Percentiles rank a stretch among this genome's conserved stretches.
phyloP scores from a whole-genome alignment of 2,888 invertebrate species.

The Cantharis rufa region DNA sequence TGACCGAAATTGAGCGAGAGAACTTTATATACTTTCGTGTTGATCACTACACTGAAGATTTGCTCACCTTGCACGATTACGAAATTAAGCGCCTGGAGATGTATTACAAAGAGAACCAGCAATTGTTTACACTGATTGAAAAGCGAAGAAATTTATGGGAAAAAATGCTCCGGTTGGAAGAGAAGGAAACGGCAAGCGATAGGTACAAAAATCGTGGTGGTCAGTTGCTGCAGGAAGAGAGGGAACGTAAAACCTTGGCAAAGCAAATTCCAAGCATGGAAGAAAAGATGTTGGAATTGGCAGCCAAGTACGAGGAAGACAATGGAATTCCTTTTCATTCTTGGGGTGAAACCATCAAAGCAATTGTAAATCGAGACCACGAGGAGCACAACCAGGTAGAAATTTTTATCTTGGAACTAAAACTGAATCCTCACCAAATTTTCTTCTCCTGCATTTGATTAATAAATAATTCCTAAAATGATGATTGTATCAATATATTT shows the following conservation, averaged over 20 bases:
- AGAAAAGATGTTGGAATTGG: constrained; percentile 63
- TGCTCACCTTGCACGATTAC: constrained; percentile 76
- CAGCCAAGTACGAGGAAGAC: constrained; percentile 60
- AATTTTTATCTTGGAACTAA: background rate
- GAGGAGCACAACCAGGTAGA: constrained; percentile 61
- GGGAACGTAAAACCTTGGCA: constrained; percentile 77
- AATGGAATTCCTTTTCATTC: constrained; percentile 64
- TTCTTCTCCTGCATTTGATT: too few relatives aligned
- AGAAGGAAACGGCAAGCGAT: constrained; percentile 76
- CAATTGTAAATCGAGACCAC: constrained; percentile 66
- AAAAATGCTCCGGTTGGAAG: constrained; percentile 76
- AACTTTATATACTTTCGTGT: constrained; percentile 68
- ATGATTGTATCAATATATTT: too few relatives aligned
- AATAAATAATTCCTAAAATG: too few relatives aligned
- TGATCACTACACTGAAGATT: constrained; percentile 77
- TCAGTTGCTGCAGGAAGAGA: constrained; percentile 82
- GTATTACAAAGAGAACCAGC: constrained; percentile 69
- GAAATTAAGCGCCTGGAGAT: constrained; percentile 72
- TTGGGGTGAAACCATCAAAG: constrained; percentile 66
- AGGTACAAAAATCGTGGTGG: constrained; percentile 88
- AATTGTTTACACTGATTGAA: constrained; percentile 67
- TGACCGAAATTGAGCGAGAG: constrained; percentile 63
- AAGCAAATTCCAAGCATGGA: constrained; percentile 76
- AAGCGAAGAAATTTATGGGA: constrained; percentile 74
- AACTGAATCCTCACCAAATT: background rate